Percentiles rank a stretch among this genome's conserved stretches.
Conservation (phyloP, 1,140 invertebrate species). For the Steinernema feltiae region DNA sequence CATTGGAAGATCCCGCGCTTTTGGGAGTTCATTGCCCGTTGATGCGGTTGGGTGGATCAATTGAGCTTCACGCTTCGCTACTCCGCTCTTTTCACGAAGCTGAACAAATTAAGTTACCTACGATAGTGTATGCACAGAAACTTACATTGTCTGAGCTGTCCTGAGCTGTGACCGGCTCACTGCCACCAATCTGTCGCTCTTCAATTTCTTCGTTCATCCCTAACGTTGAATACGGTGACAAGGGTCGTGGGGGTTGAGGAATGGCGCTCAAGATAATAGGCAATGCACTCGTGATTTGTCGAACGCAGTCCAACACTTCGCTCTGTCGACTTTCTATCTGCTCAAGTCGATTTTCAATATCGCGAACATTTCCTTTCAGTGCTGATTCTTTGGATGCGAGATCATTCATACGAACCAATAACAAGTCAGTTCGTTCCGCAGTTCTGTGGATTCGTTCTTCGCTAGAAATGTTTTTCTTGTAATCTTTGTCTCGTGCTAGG, state of each 20-base stretch:
- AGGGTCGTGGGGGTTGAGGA: not conserved
- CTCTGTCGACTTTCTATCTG: constrained; percentile 22
- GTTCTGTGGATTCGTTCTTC: constrained; percentile 48
- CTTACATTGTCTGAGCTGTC: not conserved
- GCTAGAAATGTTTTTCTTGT: constrained; percentile 37
- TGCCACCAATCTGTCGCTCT: constrained; percentile 23
- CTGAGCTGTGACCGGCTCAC: not conserved
- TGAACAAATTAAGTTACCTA: constrained; percentile 4
- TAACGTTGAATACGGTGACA: not conserved
- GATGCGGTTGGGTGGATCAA: not conserved
- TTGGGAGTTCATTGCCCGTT: not conserved
- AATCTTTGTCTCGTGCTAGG: constrained; percentile 38
- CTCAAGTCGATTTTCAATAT: constrained; percentile 35
- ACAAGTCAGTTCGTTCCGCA: constrained; percentile 35
- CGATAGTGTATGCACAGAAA: not conserved
- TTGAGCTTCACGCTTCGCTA: constrained; percentile 1
- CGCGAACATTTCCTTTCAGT: constrained; percentile 23
- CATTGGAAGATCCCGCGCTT: not conserved
- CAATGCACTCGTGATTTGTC: not conserved
- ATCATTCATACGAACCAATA: constrained; percentile 36
- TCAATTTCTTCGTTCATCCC: constrained; percentile 17
- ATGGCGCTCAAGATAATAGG: not conserved
- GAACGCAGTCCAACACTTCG: constrained; percentile 14
- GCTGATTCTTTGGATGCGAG: constrained; percentile 29
- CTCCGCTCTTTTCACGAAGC: not conserved